Conservation (phyloP, 1,140 invertebrate genomes). For the Eumaeus atala region DNA sequence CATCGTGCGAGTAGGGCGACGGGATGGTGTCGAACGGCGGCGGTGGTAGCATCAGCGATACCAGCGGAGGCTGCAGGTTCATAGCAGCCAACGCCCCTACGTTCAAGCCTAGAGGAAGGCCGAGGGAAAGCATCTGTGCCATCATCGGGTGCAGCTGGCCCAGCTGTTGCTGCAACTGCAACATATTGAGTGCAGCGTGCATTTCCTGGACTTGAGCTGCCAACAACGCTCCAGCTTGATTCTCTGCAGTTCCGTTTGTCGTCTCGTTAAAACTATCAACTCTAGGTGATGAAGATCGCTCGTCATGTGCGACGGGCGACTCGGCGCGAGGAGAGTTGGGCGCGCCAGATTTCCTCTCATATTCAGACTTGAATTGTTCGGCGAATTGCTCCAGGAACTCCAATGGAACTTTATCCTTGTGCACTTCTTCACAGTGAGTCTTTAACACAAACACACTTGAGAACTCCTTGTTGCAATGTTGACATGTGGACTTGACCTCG, state of each 20-base stretch:
- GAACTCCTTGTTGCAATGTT: conserved; percentile 94
- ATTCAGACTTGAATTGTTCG: conserved; percentile 90
- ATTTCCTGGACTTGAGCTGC: conserved; percentile 89
- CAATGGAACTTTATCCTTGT: conserved; percentile 91
- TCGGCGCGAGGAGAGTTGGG: conserved; percentile 79
- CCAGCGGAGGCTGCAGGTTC: conserved; percentile 90
- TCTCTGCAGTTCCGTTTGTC: conserved; percentile 77
- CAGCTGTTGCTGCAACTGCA: conserved; percentile 91
- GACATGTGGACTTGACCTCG: conserved; percentile 85
- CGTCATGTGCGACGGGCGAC: conserved; percentile 69
- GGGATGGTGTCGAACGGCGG: conserved; percentile 80
- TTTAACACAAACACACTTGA: conserved; percentile 97
- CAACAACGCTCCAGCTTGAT: conserved; percentile 72
- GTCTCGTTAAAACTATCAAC: conserved; percentile 75
- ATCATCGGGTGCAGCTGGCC: conserved; percentile 84
- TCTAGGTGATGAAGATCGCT: conserved; percentile 73
- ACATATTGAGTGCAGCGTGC: conserved; percentile 89
- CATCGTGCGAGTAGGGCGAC: conserved; percentile 69
- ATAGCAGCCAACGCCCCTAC: conserved; percentile 89
- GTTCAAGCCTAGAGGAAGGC: conserved; percentile 88
- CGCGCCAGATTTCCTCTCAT: conserved; percentile 86
- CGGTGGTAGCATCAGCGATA: conserved; percentile 92
- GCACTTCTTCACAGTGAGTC: conserved; percentile 95
- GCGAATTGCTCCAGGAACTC: conserved; percentile 94
- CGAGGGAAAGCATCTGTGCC: conserved; percentile 80